Conservation (phyloP, 2,888 invertebrate species). For the Cyclophora albipunctata region DNA sequence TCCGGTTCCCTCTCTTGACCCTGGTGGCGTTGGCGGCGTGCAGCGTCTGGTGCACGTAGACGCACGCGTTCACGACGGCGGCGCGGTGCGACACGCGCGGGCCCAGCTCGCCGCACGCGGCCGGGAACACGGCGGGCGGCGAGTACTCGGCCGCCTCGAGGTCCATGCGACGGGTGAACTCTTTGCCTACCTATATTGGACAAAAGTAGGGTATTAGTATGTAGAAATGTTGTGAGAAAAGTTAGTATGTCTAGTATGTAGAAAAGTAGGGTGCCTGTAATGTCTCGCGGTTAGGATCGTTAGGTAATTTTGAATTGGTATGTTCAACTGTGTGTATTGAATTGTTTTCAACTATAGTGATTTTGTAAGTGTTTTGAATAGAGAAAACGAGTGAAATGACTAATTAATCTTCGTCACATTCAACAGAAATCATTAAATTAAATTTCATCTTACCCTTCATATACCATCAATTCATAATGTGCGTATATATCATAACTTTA, state of each 20-base stretch:
- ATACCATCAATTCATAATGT: too few relatives aligned
- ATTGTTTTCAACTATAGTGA: too few relatives aligned
- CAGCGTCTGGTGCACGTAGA: conserved; percentile 97
- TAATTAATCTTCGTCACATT: too few relatives aligned
- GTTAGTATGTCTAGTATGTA: too few relatives aligned
- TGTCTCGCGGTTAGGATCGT: neutral
- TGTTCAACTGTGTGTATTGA: too few relatives aligned
- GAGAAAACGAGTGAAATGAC: too few relatives aligned
- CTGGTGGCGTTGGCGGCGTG: conserved; percentile 95
- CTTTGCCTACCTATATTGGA: conserved; percentile 84
- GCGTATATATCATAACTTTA: too few relatives aligned
- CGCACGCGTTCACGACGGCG: conserved; percentile 98
- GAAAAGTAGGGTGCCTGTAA: too few relatives aligned
- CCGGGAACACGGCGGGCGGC: conserved; percentile 92
- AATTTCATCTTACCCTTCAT: too few relatives aligned
- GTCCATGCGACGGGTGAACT: conserved; percentile 97
- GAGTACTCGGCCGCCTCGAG: conserved; percentile 91
- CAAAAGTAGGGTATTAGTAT: neutral
- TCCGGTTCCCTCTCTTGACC: conserved; percentile 93
- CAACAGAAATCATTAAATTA: too few relatives aligned
- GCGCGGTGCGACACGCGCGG: conserved; percentile 89
- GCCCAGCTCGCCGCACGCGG: conserved; percentile 85
- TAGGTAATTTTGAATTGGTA: neutral
- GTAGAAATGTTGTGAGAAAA: too few relatives aligned
- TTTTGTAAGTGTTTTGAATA: too few relatives aligned